A percentile compares a stretch with the other conserved stretches of the same genome.
Conservation (phyloP, 2,797 vertebrate species). For the Rallus crepitans region DNA sequence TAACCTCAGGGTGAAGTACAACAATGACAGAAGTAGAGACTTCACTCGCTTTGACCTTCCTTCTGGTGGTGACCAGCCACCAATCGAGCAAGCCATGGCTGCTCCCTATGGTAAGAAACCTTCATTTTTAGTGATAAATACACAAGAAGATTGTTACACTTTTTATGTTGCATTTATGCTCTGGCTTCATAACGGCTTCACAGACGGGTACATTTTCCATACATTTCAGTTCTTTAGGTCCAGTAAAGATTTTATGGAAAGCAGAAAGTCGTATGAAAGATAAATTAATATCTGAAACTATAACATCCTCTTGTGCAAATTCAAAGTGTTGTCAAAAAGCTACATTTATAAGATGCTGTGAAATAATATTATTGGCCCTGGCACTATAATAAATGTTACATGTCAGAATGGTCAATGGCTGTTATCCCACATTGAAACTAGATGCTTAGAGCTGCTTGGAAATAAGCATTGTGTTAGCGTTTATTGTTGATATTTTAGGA, state of each 20-base stretch:
- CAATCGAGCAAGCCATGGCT: conserved; percentile 74
- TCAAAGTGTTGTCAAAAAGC: neutral
- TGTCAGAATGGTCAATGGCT: neutral
- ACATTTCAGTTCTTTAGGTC: neutral
- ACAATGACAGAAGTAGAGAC: conserved; percentile 89
- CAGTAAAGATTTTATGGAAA: neutral
- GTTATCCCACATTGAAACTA: neutral
- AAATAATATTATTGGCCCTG: neutral
- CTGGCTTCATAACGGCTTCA: neutral
- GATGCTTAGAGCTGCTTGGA: neutral
- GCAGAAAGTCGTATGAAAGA: neutral
- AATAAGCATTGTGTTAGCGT: neutral
- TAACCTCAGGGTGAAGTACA: conserved; percentile 87
- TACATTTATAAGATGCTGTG: neutral
- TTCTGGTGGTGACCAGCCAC: conserved; percentile 77
- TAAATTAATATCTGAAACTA: neutral
- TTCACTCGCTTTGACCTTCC: conserved; percentile 88
- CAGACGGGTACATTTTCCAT: neutral
- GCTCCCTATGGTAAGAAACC: conserved; percentile 82
- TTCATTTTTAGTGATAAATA: conserved; percentile 17
- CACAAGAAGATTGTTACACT: neutral
- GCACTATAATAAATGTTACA: neutral
- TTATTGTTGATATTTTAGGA: neutral
- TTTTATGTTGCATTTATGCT: neutral
- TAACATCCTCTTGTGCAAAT: neutral